phyloP scores from a whole-genome alignment of 2,888 invertebrate species.

The Luffia ferchaultella region DNA sequence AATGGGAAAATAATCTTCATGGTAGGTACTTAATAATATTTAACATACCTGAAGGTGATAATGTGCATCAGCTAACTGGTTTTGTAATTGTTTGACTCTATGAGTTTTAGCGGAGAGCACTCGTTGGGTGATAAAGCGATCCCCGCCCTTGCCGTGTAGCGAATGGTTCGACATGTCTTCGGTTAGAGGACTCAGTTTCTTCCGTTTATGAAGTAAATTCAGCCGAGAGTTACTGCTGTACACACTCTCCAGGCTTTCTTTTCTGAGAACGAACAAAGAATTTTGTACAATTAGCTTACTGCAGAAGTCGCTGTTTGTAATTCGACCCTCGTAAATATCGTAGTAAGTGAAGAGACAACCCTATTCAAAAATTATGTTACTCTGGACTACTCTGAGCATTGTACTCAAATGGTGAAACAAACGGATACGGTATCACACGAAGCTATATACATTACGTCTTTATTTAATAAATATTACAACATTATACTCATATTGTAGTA shows the following conservation, averaged over 20 bases:
- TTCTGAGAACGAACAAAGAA: conserved; percentile 20
- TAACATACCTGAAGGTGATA: conserved; percentile 75
- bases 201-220: conserved; percentile 38
- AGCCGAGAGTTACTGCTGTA: conserved; percentile 56
- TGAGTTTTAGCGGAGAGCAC: conserved; percentile 81
- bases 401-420: background rate
- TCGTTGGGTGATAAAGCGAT: conserved; percentile 61
- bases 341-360: background rate
- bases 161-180: conserved; percentile 33
- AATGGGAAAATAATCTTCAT: too few species aligned
- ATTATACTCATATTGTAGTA: too few species aligned
- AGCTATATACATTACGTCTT: background rate
- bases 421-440: background rate
- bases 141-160: conserved; percentile 25
- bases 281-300: background rate
- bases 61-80: conserved; percentile 81
- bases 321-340: background rate
- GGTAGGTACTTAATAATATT: too few species aligned
- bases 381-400: background rate
- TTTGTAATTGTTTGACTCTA: conserved; percentile 78
- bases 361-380: too few species aligned
- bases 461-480: background rate
- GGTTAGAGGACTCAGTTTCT: conserved; percentile 34
- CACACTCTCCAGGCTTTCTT: conserved; percentile 48
- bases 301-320: background rate